Conservation (phyloP, 1,140 invertebrate species). For the Euwallacea similis region DNA sequence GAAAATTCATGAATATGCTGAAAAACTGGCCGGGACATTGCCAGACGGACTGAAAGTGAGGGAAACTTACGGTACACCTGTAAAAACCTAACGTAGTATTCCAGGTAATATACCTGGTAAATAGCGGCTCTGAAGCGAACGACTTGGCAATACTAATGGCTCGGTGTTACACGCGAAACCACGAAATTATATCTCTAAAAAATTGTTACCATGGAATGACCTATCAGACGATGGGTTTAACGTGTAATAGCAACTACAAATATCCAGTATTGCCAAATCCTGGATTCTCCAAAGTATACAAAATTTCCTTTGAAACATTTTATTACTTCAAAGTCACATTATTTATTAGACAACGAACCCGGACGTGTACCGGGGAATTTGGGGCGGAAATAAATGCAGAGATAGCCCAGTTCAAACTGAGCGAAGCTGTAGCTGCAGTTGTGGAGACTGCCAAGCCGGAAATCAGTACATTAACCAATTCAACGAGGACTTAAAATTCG, state of each 20-base stretch:
- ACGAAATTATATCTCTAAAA: conserved; percentile 83
- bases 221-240: conserved; percentile 79
- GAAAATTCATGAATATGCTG: conserved; percentile 87
- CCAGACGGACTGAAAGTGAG: conserved; percentile 81
- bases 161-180: conserved; percentile 78
- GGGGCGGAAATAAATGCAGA: conserved; percentile 84
- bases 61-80: neutral
- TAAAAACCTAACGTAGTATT: conserved; percentile 3
- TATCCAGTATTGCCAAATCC: conserved; percentile 72
- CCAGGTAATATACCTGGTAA: conserved; percentile 87
- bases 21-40: conserved; percentile 77
- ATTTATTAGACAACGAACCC: conserved; percentile 77
- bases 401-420: conserved; percentile 82
- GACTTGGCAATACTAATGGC: conserved; percentile 90
- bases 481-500: conserved; percentile 72
- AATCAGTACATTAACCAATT: conserved; percentile 83
- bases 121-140: conserved; percentile 97
- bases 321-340: too few species aligned
- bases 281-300: conserved; percentile 81
- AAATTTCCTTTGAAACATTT: too few species aligned
- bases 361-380: conserved; percentile 85
- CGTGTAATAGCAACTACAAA: conserved; percentile 78
- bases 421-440: conserved; percentile 68
- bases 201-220: conserved; percentile 92
- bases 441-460: conserved; percentile 68